phyloP scores from a whole-genome alignment of 2,113 vertebrate species.

The Morone chrysops region DNA sequence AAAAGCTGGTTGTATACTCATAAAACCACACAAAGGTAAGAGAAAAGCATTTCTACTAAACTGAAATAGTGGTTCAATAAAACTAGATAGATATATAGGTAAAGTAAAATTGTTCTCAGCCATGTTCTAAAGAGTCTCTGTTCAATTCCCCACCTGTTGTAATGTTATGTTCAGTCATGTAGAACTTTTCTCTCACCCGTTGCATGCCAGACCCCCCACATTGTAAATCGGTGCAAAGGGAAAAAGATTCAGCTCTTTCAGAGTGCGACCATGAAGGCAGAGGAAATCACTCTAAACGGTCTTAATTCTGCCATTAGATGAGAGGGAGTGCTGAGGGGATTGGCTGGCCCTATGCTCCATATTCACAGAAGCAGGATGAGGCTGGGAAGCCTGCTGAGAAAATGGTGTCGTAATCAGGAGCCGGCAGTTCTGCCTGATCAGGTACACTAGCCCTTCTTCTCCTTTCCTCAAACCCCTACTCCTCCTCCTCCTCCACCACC shows the following conservation, averaged over 20 bases:
- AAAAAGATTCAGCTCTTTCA: constrained; percentile 79
- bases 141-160: constrained; percentile 82
- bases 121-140: constrained; percentile 55
- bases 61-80: constrained; percentile 25
- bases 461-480: constrained; percentile 59
- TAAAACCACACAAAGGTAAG: constrained; percentile 27
- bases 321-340: constrained; percentile 90
- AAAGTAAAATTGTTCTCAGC: constrained; percentile 41
- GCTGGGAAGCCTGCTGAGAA: constrained; percentile 96
- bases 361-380: constrained; percentile 96
- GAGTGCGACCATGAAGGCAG: constrained; percentile 80
- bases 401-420: constrained; percentile 99
- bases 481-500: constrained; percentile 53
- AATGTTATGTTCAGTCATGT: constrained; percentile 84
- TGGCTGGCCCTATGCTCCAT: constrained; percentile 93
- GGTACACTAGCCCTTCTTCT: constrained; percentile 83
- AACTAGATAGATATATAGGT: constrained; percentile 24
- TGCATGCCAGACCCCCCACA: constrained; percentile 84
- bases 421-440: constrained; percentile 96
- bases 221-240: constrained; percentile 78
- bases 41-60: not conserved
- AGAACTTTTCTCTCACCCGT: constrained; percentile 80
- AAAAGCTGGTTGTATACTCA: constrained; percentile 14
- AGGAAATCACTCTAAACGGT: constrained; percentile 98
- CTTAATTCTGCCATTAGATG: constrained; percentile 99